phyloP scores from a whole-genome alignment of 2,113 vertebrate genomes.

The Prietella phreatophila region DNA sequence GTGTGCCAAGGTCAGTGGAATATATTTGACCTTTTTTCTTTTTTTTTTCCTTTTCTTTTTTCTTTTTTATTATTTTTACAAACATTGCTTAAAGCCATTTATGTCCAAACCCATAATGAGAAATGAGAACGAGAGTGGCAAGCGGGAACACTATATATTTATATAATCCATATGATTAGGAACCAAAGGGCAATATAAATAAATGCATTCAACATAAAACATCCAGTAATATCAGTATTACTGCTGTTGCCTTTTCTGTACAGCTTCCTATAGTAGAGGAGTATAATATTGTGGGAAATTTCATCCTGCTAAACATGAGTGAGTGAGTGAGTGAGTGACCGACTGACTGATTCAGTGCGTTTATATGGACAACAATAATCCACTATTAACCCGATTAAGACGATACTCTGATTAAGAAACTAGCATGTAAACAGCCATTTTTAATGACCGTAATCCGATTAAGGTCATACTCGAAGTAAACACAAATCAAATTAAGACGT shows the following conservation, averaged over 20 bases:
- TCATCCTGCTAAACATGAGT: too few species aligned
- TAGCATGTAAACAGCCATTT: too few species aligned
- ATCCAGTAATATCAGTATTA: background rate
- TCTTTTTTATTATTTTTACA: too few species aligned
- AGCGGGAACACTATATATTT: background rate
- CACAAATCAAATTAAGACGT: too few species aligned
- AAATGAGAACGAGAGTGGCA: background rate
- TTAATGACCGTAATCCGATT: too few species aligned
- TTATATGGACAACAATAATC: too few species aligned
- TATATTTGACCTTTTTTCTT: background rate
- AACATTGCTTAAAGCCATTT: background rate
- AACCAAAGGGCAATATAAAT: background rate
- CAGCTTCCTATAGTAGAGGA: background rate
- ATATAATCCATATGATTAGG: background rate
- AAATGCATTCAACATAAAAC: background rate
- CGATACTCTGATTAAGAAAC: too few species aligned
- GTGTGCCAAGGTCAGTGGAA: background rate
- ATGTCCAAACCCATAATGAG: background rate
- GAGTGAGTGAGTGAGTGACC: too few species aligned
- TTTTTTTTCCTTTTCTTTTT: background rate
- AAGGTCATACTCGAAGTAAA: too few species aligned
- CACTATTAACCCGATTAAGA: too few species aligned
- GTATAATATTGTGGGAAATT: too few species aligned
- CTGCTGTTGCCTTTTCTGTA: background rate
- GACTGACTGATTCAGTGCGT: too few species aligned